Conservation (phyloP, 2,113 vertebrate species). For the Dolichotis patagonum region DNA sequence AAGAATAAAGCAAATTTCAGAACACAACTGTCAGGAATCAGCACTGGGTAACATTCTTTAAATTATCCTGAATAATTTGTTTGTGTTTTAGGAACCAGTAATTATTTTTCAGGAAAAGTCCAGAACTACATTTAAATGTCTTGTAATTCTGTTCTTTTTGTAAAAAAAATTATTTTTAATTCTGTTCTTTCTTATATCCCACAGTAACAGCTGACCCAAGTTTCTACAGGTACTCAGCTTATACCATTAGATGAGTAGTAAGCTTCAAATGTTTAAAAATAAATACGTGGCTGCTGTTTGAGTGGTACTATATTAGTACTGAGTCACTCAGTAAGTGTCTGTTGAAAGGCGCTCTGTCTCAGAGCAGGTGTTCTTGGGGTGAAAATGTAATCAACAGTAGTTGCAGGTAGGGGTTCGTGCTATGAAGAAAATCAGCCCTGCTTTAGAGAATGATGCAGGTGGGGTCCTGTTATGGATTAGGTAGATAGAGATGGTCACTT, state of each 20-base stretch:
- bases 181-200: slow-evolving; percentile 4
- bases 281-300: slow-evolving; percentile 40
- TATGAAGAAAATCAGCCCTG: not conserved
- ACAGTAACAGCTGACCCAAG: slow-evolving; percentile 34
- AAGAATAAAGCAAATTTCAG: too few species aligned
- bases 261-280: slow-evolving; percentile 27
- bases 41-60: slow-evolving; percentile 7
- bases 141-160: slow-evolving; percentile 6
- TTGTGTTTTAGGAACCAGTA: slow-evolving; percentile 61
- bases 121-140: slow-evolving; percentile 38
- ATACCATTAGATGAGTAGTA: not conserved
- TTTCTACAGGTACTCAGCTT: slow-evolving; percentile 56
- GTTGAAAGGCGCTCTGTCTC: not conserved
- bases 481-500: not conserved
- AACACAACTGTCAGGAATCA: too few species aligned
- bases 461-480: not conserved
- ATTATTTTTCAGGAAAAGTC: slow-evolving; percentile 36
- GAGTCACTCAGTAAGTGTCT: not conserved
- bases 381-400: not conserved
- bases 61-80: slow-evolving; percentile 19
- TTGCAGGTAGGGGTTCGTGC: slow-evolving; percentile 32
- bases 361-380: not conserved
- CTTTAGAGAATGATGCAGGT: not conserved
- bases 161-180: too few species aligned
- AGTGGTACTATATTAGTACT: not conserved